phyloP scores from a whole-genome alignment of 2,797 vertebrate species.

The Dipus sagitta region DNA sequence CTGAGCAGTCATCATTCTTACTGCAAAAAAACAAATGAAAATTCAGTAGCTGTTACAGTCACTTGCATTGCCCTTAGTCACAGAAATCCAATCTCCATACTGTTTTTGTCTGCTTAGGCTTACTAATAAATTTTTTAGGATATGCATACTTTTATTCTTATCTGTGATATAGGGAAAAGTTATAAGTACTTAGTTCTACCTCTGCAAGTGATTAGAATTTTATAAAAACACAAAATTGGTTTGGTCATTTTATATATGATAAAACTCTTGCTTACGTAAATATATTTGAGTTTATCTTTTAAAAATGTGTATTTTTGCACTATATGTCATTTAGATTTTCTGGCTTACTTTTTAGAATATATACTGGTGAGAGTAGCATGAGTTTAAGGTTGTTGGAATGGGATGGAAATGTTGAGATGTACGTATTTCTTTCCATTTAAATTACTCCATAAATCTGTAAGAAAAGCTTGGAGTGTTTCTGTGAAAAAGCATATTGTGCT shows the following conservation, averaged over 20 bases:
- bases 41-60: background rate
- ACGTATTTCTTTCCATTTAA: slow-evolving; percentile 52
- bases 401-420: slow-evolving; percentile 34
- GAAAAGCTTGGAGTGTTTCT: slow-evolving; percentile 49
- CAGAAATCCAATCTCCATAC: background rate
- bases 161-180: background rate
- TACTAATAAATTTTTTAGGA: background rate
- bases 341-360: slow-evolving; percentile 27
- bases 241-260: background rate
- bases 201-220: slow-evolving; percentile 47
- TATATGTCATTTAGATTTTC: background rate
- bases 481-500: slow-evolving; percentile 40
- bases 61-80: background rate
- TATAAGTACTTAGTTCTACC: background rate
- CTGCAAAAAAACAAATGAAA: slow-evolving; percentile 24
- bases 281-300: slow-evolving; percentile 59
- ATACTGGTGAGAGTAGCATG: background rate
- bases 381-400: slow-evolving; percentile 38
- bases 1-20: background rate
- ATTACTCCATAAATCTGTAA: slow-evolving; percentile 55
- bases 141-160: background rate
- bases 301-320: background rate
- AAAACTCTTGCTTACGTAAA: slow-evolving; percentile 17
- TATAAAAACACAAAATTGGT: background rate
- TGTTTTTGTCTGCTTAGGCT: background rate